These are phyloP conservation scores for Pterophyllum scalare DNA, from an alignment of 2,113 vertebrate species.

Conservation along the genomic window DNA sequence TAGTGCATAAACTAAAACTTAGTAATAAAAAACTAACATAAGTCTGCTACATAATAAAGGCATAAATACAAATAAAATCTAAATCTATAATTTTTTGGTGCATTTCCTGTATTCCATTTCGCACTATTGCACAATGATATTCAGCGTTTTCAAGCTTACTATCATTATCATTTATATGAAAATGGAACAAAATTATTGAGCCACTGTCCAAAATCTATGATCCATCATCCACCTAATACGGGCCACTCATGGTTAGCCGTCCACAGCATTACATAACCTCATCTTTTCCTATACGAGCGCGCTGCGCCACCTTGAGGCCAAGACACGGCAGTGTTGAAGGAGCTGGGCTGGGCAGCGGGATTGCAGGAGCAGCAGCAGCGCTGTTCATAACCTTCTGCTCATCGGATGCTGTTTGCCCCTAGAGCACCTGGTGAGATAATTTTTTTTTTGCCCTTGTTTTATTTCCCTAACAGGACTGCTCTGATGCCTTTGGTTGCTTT, in stretches of 20 bases:
- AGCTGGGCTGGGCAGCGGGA: slow-evolving; percentile 70
- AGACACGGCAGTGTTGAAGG: slow-evolving; percentile 22
- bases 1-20: neutral
- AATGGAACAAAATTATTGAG: neutral
- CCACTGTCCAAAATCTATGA: neutral
- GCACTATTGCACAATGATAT: neutral
- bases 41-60: neutral
- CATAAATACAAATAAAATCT: neutral
- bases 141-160: neutral
- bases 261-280: slow-evolving; percentile 56
- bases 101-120: neutral
- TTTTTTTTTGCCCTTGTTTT: neutral
- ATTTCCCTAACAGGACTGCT: neutral
- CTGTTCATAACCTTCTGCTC: slow-evolving; percentile 26
- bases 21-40: neutral
- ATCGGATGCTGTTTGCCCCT: slow-evolving; percentile 57
- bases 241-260: neutral
- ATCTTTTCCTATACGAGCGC: neutral
- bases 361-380: slow-evolving; percentile 33
- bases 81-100: neutral
- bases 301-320: slow-evolving; percentile 74
- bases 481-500: neutral
- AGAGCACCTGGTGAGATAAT: slow-evolving; percentile 60
- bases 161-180: neutral
- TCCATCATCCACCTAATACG: neutral